Percentiles rank a stretch among this genome's conserved stretches.
Evolutionary conservation across 1,140 invertebrate species (phyloP).

Genomic region (Periplaneta americana): DNA sequence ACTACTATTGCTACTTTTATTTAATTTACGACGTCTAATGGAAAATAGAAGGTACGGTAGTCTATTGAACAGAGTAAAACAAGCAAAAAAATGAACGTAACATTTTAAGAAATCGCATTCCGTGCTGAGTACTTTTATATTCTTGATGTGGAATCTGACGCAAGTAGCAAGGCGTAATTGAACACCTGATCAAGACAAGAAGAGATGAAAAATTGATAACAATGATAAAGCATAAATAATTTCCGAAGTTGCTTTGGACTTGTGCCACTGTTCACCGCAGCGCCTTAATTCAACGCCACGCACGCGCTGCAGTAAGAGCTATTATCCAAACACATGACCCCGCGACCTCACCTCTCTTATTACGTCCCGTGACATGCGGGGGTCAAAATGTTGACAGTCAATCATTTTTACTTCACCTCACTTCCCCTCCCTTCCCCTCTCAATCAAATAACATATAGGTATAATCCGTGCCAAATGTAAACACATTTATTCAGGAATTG

Average conservation of each 20-base stretch:
- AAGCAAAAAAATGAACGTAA: neutral
- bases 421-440: neutral
- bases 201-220: no score
- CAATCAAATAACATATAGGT: neutral
- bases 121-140: neutral
- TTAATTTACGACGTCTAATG: no score
- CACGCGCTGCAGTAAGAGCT: neutral
- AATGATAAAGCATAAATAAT: no score
- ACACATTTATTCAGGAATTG: neutral
- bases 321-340: slow-evolving; percentile 7
- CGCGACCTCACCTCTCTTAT: slow-evolving; percentile 1
- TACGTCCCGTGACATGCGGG: slow-evolving; percentile 3
- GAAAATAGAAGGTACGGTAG: no score
- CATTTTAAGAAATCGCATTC: neutral
- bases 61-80: neutral
- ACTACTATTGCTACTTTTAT: no score
- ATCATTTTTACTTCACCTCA: neutral
- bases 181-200: neutral
- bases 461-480: neutral
- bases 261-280: neutral
- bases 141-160: neutral
- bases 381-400: slow-evolving; percentile 12
- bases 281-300: neutral
- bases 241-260: no score
- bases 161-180: neutral